Conservation (phyloP, 2,797 vertebrate species). For the Enteromius viviparus region DNA sequence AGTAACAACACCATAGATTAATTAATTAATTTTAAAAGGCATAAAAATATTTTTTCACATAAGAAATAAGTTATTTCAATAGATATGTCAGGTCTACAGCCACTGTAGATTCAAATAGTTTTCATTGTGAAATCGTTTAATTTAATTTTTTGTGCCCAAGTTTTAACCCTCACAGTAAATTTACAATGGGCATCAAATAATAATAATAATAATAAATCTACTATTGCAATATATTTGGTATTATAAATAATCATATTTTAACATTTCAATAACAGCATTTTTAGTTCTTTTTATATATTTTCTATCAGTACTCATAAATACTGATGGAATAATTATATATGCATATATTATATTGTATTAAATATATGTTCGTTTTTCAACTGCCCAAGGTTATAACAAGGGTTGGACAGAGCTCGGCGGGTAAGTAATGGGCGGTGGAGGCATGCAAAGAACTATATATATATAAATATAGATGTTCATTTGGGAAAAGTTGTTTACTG, state of each 20-base stretch:
- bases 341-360: too few species aligned
- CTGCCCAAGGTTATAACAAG: neutral
- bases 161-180: neutral
- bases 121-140: neutral
- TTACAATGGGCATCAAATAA: neutral
- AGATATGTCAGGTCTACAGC: neutral
- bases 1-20: neutral
- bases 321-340: too few species aligned
- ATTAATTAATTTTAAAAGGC: neutral
- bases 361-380: too few species aligned
- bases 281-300: too few species aligned
- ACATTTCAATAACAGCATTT: too few species aligned
- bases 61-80: neutral
- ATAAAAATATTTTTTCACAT: neutral
- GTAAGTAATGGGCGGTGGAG: too few species aligned
- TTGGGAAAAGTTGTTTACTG: neutral
- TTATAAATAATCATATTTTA: neutral
- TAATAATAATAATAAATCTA: neutral
- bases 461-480: too few species aligned
- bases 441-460: too few species aligned
- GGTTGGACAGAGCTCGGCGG: too few species aligned
- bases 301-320: too few species aligned
- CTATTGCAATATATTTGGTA: neutral
- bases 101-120: neutral
- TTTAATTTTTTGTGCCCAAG: neutral